Percentiles rank a stretch among this genome's conserved stretches.
These are phyloP conservation scores for Cryptus viduatorius DNA, from an alignment of 2,888 invertebrate genomes.

Conservation along the genomic window DNA sequence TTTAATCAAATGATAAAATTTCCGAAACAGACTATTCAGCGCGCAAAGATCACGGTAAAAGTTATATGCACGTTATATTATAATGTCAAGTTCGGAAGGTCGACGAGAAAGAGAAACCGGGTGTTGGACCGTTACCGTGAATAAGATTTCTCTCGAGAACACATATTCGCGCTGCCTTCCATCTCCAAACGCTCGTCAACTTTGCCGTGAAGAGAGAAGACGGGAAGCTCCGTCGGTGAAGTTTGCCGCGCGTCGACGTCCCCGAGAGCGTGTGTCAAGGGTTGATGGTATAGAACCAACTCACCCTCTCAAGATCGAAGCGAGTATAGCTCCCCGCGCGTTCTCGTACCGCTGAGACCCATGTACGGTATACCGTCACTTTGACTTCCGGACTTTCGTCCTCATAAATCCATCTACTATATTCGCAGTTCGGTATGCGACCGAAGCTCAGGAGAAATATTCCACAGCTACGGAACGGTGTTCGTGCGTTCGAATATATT, in stretches of 20 bases:
- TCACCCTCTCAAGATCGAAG: constrained; percentile 25
- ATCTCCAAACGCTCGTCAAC: constrained; percentile 43
- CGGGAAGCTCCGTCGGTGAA: constrained; percentile 44
- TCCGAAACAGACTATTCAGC: background rate
- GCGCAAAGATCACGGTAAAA: background rate
- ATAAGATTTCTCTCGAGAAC: constrained; percentile 51
- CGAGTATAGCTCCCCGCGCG: constrained; percentile 14
- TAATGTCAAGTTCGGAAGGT: constrained; percentile 48
- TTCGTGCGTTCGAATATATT: background rate
- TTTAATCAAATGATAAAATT: background rate
- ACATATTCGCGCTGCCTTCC: constrained; percentile 9
- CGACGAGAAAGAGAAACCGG: constrained; percentile 23
- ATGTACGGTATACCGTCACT: constrained; percentile 39
- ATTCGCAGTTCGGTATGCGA: constrained; percentile 25
- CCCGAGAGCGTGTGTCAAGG: constrained; percentile 51
- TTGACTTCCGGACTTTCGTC: constrained; percentile 50
- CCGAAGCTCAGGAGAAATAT: constrained; percentile 14
- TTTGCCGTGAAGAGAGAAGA: constrained; percentile 39
- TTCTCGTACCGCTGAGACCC: constrained; percentile 18
- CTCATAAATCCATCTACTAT: constrained; percentile 55
- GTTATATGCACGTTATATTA: constrained; percentile 21
- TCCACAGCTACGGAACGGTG: background rate
- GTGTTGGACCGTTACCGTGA: constrained; percentile 30
- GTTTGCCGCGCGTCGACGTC: constrained; percentile 54
- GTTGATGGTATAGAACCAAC: constrained; percentile 42